Conservation (phyloP, 2,113 vertebrate species). For the Emydocephalus ijimae region DNA sequence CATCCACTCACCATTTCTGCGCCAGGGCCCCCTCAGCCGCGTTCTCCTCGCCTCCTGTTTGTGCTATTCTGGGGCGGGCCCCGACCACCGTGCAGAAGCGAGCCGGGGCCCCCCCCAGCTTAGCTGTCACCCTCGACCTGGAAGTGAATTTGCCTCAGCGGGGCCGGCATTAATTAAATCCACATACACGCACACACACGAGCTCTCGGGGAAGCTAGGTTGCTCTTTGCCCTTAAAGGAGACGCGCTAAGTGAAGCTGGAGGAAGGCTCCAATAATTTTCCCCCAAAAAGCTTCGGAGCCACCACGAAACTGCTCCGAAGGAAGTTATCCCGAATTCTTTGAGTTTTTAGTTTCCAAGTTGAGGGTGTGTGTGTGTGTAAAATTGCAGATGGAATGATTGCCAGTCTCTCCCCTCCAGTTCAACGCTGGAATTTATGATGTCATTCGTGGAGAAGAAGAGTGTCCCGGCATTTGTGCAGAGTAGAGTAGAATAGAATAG, state of each 20-base stretch:
- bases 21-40: not conserved
- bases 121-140: constrained; percentile 44
- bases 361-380: not conserved
- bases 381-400: no score
- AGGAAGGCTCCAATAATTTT: no score
- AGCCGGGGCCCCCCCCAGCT: constrained; percentile 8
- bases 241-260: constrained; percentile 3
- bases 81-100: not conserved
- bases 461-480: not conserved
- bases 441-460: not conserved
- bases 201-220: not conserved
- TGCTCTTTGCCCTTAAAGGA: constrained; percentile 60
- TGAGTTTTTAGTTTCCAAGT: not conserved
- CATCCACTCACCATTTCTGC: constrained; percentile 23
- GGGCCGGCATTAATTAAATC: constrained; percentile 6
- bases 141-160: constrained; percentile 40
- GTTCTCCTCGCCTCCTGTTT: not conserved
- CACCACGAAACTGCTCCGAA: not conserved
- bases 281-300: not conserved
- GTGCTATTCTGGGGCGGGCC: not conserved
- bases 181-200: not conserved
- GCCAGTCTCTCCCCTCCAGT: not conserved
- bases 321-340: not conserved
- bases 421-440: not conserved
- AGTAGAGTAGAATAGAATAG: not conserved